Base-by-base conservation (phyloP, 2,888 invertebrate species). In the Drosophila fulvimacula region DNA sequence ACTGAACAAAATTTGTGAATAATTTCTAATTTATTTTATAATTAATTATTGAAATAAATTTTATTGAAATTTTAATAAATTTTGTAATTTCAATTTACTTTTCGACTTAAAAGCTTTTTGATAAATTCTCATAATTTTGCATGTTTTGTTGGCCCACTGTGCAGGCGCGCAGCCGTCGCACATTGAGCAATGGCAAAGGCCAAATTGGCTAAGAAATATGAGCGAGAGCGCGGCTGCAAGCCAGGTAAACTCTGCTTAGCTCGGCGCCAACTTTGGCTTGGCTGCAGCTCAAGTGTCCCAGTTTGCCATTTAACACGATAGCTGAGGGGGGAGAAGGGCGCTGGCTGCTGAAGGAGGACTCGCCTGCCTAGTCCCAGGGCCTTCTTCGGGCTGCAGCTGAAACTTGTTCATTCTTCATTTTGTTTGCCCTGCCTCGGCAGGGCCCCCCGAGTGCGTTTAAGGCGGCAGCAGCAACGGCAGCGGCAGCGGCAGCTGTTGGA, bases 231-330 rank as follows among this genome's bases (percentile, higher is more conserved):
- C 65, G 38, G 44, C 65, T 53, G 53, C 67, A 32, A 52, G 41
- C 42, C 69, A 69, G 71, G 71, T 71, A 71, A 72, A 55, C 55
- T 72, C 62, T 59, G 57, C 67, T 72, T 69, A 65, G 78, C 69
- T 75, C 57, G 68, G 64, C 67, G 59, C 69, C 80, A 85, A 89
- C 79, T 87, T 84, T 81, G 73, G 79, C 78, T 73, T 81, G 75
- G 79, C 78, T 74, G 76, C 78, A 86, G 70, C 89, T 83, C 82
- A 82, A 88, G 79, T 86, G 84, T 88, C 89, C 89, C 90, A 88
- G 86, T 77, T 80, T 86, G 88, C 81, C 80, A 72, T 89, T 90
- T 90, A 89, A 80, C 86, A 86, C 82, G 81, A 81, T 76, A 60
- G 69, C 58, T 38, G 42, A 53, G 3, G 21, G 19, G 41, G 36